A percentile compares a stretch with the other conserved stretches of the same genome.
Evolutionary conservation across 2,113 vertebrate genomes (phyloP).

Genomic region (Phyllopteryx taeniolatus): DNA sequence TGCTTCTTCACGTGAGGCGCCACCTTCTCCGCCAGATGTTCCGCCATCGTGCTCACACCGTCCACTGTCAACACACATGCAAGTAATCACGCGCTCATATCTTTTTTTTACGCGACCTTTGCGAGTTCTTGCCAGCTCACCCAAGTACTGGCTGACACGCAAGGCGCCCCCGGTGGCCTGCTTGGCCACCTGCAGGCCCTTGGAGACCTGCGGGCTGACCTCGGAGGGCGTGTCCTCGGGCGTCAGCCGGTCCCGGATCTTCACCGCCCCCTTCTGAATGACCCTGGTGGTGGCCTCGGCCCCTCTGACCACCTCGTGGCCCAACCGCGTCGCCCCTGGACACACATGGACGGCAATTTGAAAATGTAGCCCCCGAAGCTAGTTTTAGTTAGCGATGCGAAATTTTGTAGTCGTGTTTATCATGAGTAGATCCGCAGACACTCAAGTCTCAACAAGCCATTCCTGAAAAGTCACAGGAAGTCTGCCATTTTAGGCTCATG

Average conservation of each 20-base stretch:
- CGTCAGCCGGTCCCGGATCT: constrained; percentile 85
- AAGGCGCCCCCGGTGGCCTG: constrained; percentile 86
- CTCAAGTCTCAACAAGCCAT: no score
- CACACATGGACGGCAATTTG: constrained; percentile 14
- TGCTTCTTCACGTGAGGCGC: constrained; percentile 92
- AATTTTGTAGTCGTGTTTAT: no score
- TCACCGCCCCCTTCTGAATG: constrained; percentile 87
- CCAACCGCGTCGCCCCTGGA: constrained; percentile 86
- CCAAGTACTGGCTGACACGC: constrained; percentile 88
- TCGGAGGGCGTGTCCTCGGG: constrained; percentile 88
- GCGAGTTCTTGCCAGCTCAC: constrained; percentile 62
- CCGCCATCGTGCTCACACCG: constrained; percentile 85
- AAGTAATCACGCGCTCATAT: background rate
- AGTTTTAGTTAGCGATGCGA: background rate
- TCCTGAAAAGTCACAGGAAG: background rate
- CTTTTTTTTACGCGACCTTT: background rate
- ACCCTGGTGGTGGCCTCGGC: constrained; percentile 87
- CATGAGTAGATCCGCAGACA: background rate
- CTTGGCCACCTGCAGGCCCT: constrained; percentile 80
- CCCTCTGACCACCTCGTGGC: constrained; percentile 84
- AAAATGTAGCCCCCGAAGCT: background rate
- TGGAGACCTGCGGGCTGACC: constrained; percentile 83
- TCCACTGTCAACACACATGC: constrained; percentile 75
- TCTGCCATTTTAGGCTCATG: background rate
- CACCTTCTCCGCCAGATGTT: constrained; percentile 83